phyloP scores from a whole-genome alignment of 2,113 vertebrate species.

The Elephantulus edwardii region DNA sequence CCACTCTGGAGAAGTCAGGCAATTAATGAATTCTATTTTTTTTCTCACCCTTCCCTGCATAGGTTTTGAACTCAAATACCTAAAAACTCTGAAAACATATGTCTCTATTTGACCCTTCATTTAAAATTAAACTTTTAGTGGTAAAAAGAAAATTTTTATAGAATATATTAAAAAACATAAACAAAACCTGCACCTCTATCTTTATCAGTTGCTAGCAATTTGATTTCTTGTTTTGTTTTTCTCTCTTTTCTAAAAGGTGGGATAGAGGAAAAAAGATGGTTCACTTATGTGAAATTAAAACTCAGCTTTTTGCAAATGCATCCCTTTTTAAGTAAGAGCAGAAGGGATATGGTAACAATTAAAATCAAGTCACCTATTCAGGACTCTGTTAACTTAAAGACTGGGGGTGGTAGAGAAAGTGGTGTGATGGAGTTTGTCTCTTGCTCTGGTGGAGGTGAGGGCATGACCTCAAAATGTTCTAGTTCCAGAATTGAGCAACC shows the following conservation, averaged over 20 bases:
- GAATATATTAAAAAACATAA: slow-evolving; percentile 59
- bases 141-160: slow-evolving; percentile 54
- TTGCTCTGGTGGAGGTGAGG: slow-evolving; percentile 63
- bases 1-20: background rate
- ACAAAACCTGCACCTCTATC: background rate
- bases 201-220: slow-evolving; percentile 18
- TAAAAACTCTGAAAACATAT: background rate
- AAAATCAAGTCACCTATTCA: slow-evolving; percentile 66
- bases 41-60: background rate
- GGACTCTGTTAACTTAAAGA: slow-evolving; percentile 69
- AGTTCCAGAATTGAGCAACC: slow-evolving; percentile 77
- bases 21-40: background rate
- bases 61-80: background rate
- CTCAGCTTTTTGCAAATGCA: background rate
- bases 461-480: slow-evolving; percentile 76
- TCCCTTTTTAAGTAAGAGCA: slow-evolving; percentile 33
- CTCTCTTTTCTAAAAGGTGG: background rate
- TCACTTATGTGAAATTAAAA: slow-evolving; percentile 21
- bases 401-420: slow-evolving; percentile 14
- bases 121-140: background rate
- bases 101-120: background rate
- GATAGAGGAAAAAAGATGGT: background rate
- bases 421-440: slow-evolving; percentile 61
- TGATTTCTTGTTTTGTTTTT: background rate
- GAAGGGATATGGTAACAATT: slow-evolving; percentile 78